Percentiles rank a stretch among this genome's conserved stretches.
Conservation (phyloP, 2,888 invertebrate genomes). For the Hemaris fuciformis region DNA sequence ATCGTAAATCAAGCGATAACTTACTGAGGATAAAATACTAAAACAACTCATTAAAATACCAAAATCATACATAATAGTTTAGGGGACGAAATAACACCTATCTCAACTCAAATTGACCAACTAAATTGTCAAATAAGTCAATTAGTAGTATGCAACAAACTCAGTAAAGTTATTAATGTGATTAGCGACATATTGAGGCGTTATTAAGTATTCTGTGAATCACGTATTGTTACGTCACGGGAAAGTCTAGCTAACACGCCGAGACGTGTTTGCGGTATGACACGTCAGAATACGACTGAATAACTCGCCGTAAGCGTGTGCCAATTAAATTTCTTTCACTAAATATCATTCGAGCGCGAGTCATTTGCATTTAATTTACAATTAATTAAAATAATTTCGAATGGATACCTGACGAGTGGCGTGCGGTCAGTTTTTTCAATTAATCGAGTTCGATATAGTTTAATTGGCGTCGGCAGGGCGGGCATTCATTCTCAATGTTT, state of each 20-base stretch:
- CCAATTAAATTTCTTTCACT: not conserved
- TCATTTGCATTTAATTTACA: not conserved
- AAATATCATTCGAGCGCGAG: not conserved
- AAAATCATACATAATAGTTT: no score
- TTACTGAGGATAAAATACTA: no score
- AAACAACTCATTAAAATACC: no score
- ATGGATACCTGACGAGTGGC: not conserved
- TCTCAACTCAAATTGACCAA: no score
- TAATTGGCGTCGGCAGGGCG: no score
- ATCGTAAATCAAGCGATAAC: not conserved
- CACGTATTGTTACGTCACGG: not conserved
- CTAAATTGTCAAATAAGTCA: not conserved
- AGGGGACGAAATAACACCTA: no score
- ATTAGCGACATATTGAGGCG: not conserved
- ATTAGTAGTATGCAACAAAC: not conserved
- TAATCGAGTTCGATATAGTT: no score
- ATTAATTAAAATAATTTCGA: not conserved
- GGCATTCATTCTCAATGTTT: no score
- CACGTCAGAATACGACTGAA: not conserved
- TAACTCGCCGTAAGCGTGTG: not conserved
- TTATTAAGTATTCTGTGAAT: not conserved
- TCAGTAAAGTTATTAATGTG: not conserved
- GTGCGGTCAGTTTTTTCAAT: not conserved
- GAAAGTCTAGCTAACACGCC: not conserved
- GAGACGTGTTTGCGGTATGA: not conserved